Base-by-base conservation (phyloP, 2,113 vertebrate genomes). In the Plectropomus leopardus region DNA sequence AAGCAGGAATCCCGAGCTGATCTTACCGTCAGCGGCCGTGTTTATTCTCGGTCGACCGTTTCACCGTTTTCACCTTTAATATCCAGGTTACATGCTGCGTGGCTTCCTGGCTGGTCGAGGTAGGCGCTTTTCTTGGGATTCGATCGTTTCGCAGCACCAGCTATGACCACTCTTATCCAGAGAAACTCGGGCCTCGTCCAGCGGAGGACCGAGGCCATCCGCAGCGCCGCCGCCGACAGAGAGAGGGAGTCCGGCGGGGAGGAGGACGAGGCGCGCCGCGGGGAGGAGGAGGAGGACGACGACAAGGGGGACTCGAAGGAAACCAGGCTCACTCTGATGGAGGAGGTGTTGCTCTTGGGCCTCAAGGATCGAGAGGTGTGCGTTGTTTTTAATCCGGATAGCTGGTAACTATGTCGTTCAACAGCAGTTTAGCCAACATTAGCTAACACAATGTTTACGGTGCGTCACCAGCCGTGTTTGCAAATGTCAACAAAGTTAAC, bases 341-440 rank as follows among this genome's bases (percentile, higher is more conserved):
- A 99, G 78, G 98, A 99, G 67, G 98, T 99, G 92, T 83, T 99
- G 89, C 96, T 99, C 1, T 80, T 99, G 93, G 98, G 98, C 89
- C 96, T 99, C 85, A 99, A 99, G 94, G 98, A 99, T 86, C 96
- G 97, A 92, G 98, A 99, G 98, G 98, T 99, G 92, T 13, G 88
- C 7, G 23, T n/a, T 65, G 72, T 28, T 28, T 72, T 24, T 30
- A 63, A 47, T 53, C 53, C 23, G 47, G 7, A 61, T 15, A 23
- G 51, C 61, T 28, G 3, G 17, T 55, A 45, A 75, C 26, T 61
- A 10, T 10, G 36, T 40, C 8, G 36, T 9, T 72, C 9, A 14
- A 16, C 55, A 32, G 9, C 24, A 53, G 21, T 30, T 5, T 19
- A n/a, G 0, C 17, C 34, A 9, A 53, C 51, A 4, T 54, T 45